Evolutionary conservation across 1,140 invertebrate species (phyloP).

Genomic region (Brachionus plicatilis): DNA sequence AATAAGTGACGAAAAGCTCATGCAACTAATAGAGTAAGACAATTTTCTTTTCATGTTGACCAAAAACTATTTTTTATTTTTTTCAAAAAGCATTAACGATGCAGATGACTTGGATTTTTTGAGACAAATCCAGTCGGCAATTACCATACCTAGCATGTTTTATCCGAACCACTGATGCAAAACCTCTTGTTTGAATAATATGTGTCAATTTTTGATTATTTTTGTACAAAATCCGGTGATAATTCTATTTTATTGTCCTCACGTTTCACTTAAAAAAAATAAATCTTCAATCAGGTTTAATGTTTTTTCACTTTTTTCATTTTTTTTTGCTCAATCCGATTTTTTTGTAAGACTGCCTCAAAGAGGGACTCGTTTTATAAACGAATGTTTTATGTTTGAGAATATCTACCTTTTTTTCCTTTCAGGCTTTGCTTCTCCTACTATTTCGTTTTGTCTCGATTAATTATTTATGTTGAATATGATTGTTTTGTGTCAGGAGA

Average conservation of each 20-base stretch:
- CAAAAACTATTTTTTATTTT: neutral
- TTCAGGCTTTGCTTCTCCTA: neutral
- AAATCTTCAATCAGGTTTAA: neutral
- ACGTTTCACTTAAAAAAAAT: neutral
- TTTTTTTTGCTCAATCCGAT: neutral
- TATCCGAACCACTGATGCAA: neutral
- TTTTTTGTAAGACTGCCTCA: neutral
- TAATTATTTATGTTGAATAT: neutral
- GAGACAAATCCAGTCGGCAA: constrained; percentile 6
- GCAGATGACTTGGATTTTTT: constrained; percentile 4
- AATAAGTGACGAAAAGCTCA: constrained; percentile 9
- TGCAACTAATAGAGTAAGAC: constrained; percentile 14
- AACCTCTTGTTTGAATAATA: neutral
- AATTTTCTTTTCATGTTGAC: neutral
- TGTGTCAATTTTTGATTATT: neutral
- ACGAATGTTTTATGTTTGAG: neutral
- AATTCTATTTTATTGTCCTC: neutral
- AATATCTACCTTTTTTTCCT: neutral
- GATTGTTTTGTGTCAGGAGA: neutral
- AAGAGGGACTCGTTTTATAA: neutral
- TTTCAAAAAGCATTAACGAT: neutral
- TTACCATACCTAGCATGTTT: constrained; percentile 14
- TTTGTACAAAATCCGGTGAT: constrained; percentile 32
- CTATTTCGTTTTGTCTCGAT: neutral
- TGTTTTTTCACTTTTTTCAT: neutral